These are phyloP conservation scores for Onchidella celtica DNA, from an alignment of 2,888 invertebrate genomes.

Conservation along the genomic window DNA sequence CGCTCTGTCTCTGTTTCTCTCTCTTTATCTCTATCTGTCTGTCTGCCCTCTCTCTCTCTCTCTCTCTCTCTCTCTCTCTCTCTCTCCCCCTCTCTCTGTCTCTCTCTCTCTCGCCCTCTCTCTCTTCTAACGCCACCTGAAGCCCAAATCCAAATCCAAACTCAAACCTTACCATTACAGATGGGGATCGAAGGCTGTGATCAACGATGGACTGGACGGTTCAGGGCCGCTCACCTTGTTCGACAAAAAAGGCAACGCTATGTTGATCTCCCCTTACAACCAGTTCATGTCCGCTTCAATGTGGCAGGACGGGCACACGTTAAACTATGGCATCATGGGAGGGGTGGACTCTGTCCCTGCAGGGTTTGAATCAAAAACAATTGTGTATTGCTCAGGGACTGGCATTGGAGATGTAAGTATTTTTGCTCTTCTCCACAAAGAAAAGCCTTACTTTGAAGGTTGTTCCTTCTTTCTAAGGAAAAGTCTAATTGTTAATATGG, in stretches of 20 bases:
- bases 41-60: too few relatives aligned
- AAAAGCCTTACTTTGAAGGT: too few relatives aligned
- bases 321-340: slow-evolving; percentile 70
- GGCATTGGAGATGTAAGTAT: slow-evolving; percentile 66
- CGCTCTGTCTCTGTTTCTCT: too few relatives aligned
- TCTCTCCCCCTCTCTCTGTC: slow-evolving; percentile 19
- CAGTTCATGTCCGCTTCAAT: slow-evolving; percentile 54
- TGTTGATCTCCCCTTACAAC: slow-evolving; percentile 64
- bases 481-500: too few relatives aligned
- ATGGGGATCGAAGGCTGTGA: neutral
- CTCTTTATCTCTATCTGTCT: too few relatives aligned
- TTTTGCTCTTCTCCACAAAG: too few relatives aligned
- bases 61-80: slow-evolving; percentile 2
- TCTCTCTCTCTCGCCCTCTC: too few relatives aligned
- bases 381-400: slow-evolving; percentile 58
- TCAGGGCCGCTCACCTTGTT: slow-evolving; percentile 64
- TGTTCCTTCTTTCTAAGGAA: too few relatives aligned
- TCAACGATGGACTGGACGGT: slow-evolving; percentile 61
- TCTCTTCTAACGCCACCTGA: neutral
- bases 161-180: neutral
- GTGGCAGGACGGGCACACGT: slow-evolving; percentile 26
- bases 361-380: slow-evolving; percentile 58
- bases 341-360: slow-evolving; percentile 60
- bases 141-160: too few relatives aligned
- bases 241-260: slow-evolving; percentile 59